Conservation (phyloP, 2,113 vertebrate species). For the Bubo blakistoni region DNA sequence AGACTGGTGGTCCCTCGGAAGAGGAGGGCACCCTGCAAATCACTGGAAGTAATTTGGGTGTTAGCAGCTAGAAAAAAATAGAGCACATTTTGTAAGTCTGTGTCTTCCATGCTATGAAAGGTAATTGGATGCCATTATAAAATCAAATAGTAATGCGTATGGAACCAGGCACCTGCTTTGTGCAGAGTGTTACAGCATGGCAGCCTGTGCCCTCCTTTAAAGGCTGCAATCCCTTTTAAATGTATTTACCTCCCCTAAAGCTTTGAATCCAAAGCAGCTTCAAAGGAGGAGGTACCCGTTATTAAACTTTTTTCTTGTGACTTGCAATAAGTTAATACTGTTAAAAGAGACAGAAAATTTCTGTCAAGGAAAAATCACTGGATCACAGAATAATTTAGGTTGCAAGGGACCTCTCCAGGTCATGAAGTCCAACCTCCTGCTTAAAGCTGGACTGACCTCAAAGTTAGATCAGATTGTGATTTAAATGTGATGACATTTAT, state of each 20-base stretch:
- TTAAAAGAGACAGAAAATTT: not conserved
- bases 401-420: not conserved
- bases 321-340: not conserved
- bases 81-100: not conserved
- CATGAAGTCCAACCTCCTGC: not conserved
- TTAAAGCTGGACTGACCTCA: not conserved
- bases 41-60: not conserved
- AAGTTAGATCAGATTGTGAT: not conserved
- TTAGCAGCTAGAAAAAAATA: not conserved
- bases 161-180: not conserved
- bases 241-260: not conserved
- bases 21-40: not conserved
- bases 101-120: not conserved
- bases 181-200: not conserved
- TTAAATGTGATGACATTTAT: conserved; percentile 1
- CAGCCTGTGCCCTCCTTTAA: not conserved
- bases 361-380: not conserved
- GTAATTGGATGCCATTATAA: not conserved
- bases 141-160: not conserved
- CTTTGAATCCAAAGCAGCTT: not conserved
- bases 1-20: not conserved
- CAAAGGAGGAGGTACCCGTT: not conserved
- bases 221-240: not conserved
- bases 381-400: not conserved
- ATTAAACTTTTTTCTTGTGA: not conserved